Base-by-base conservation (phyloP, 2,113 vertebrate species). In the Sterna hirundo region DNA sequence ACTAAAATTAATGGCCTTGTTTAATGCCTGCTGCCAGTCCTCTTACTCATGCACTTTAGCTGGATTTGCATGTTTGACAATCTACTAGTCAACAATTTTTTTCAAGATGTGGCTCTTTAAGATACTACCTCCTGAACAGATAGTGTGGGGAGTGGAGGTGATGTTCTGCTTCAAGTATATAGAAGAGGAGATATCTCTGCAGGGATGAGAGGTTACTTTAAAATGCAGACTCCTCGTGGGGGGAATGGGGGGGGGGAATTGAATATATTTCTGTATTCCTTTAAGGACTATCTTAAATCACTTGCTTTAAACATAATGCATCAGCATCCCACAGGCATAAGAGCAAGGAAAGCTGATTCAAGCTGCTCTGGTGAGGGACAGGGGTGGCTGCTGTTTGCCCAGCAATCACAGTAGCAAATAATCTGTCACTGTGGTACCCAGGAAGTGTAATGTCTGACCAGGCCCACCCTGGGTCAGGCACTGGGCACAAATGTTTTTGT, bases 11-110 rank as follows among this genome's bases (percentile, higher is more conserved):
- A 95, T 72, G 54, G 58, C 60, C 29, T 79, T 66, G 34, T 76
- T 91, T 94, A 85, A 58, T 74, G 61, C 15, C 40, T 93, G 13
- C 46, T 96, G 62, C 57, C 46, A 96, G 3, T 88, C 42, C 68
- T 91, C 44, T 82, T 89, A 76, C 61, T 91, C 29, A 5, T 60
- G 65, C 19, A 36, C 47, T 94, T 91, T 26, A 85, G 74, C 74
- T 91, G 82, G 58, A 61, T 95, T 93, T 94, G n/a, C 51, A 16
- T 83, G 40, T 72, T 94, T 71, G 62, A 90, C 86, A 72, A 82
- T 85, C 74, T 65, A 15, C 75, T 65, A 85, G 66, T 57, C 61
- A 88, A 90, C 55, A 85, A 36, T 72, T 65, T 95, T 71, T 88
- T 96, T 87, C 40, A 52, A 69, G 57, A 47, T 60, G 40, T 25